Conservation (phyloP, 2,797 vertebrate genomes). For the Xerus rutilus region DNA sequence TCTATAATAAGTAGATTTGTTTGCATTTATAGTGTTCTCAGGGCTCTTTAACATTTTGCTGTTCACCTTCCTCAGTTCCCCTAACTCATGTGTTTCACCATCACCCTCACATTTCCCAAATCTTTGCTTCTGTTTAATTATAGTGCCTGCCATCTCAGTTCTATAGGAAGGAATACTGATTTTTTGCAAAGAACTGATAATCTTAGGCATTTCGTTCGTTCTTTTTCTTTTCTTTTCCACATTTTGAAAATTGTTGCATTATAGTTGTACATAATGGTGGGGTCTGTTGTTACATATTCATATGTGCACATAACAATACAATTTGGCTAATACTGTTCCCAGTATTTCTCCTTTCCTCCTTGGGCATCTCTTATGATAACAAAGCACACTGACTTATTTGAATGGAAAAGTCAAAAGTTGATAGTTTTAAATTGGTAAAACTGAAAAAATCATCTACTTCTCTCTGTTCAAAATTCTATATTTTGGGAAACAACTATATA, state of each 20-base stretch:
- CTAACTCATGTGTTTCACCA: background rate
- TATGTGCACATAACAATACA: too few relatives aligned
- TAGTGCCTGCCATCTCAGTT: background rate
- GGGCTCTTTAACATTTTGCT: background rate
- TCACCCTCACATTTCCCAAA: background rate
- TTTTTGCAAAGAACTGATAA: slow-evolving; percentile 27
- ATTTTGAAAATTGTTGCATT: too few relatives aligned
- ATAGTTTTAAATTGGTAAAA: slow-evolving; percentile 12
- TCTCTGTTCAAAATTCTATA: slow-evolving; percentile 3
- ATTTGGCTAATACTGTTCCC: too few relatives aligned
- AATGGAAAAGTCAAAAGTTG: background rate
- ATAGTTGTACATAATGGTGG: too few relatives aligned
- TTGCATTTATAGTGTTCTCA: background rate
- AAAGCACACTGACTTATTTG: background rate
- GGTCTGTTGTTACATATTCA: too few relatives aligned
- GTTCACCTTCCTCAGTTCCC: background rate
- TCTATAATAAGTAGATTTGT: background rate
- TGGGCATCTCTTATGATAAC: background rate
- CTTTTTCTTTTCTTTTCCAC: too few relatives aligned
- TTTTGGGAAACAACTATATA: slow-evolving; percentile 31
- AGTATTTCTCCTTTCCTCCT: background rate
- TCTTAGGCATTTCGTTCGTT: background rate
- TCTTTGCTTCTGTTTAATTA: slow-evolving; percentile 13
- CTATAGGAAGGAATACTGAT: background rate
- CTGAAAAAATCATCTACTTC: background rate